phyloP scores from a whole-genome alignment of 1,140 invertebrate species.

The Anastrepha obliqua region DNA sequence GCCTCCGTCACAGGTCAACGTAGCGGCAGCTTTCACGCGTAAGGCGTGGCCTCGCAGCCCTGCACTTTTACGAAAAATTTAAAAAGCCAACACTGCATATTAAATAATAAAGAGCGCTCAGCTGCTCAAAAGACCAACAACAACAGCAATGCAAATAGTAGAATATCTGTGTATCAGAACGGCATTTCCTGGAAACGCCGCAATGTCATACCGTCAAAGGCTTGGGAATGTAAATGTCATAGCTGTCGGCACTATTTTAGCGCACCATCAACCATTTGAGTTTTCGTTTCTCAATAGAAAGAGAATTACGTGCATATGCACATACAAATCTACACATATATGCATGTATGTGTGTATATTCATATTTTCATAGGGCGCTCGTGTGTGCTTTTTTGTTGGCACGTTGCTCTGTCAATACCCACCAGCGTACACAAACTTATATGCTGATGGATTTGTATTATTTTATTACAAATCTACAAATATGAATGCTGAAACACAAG shows the following conservation, averaged over 20 bases:
- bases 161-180: neutral
- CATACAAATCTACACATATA: neutral
- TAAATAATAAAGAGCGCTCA: neutral
- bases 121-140: neutral
- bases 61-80: neutral
- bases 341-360: neutral
- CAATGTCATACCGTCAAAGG: slow-evolving; percentile 42
- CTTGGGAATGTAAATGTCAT: slow-evolving; percentile 46
- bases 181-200: slow-evolving; percentile 38
- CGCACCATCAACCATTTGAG: neutral
- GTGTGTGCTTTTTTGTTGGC: neutral
- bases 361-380: neutral
- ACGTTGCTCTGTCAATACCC: no score
- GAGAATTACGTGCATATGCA: neutral
- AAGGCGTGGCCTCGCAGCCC: slow-evolving; percentile 14
- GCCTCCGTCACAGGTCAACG: neutral
- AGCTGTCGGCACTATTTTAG: slow-evolving; percentile 41
- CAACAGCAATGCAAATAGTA: neutral
- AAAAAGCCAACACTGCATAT: neutral
- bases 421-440: no score
- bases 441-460: no score
- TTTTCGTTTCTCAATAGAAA: slow-evolving; percentile 33
- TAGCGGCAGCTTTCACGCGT: neutral
- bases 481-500: neutral
- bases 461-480: no score